Conservation (phyloP, 2,113 vertebrate species). For the Lucifuga dentata region DNA sequence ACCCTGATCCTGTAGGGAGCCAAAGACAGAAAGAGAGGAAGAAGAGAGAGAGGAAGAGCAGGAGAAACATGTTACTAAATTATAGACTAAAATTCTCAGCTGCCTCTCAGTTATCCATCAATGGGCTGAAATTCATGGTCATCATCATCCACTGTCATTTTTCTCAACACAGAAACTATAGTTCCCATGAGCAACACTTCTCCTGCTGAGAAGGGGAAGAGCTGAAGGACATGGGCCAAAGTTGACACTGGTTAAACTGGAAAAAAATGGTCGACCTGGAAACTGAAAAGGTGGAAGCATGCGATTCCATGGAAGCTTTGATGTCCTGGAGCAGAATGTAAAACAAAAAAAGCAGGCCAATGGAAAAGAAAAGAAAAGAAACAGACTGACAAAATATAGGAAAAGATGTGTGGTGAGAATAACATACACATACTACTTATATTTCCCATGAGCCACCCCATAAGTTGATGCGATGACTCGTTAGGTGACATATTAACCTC, state of each 20-base stretch:
- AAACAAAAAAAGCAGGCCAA: conserved; percentile 27
- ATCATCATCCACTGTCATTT: conserved; percentile 23
- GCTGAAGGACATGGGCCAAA: conserved; percentile 49
- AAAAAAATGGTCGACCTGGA: conserved; percentile 52
- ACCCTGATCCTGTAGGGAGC: conserved; percentile 83
- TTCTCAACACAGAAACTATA: conserved; percentile 9
- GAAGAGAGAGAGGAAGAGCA: background rate
- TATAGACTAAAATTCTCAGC: background rate
- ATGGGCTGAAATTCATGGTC: background rate
- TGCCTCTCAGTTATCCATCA: conserved; percentile 7
- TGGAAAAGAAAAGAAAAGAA: conserved; percentile 30
- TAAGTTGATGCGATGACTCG: too few species aligned
- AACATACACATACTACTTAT: too few species aligned
- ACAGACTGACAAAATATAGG: background rate
- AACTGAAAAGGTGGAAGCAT: conserved; percentile 76
- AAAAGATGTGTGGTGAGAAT: too few species aligned
- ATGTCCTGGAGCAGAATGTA: conserved; percentile 55
- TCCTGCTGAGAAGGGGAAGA: conserved; percentile 25
- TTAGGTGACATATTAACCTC: too few species aligned
- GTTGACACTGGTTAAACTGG: conserved; percentile 41
- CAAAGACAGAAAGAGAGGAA: conserved; percentile 6
- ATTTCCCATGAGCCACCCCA: too few species aligned
- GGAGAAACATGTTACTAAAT: conserved; percentile 10
- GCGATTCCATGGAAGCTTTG: conserved; percentile 70
- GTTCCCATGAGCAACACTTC: conserved; percentile 46